Evolutionary conservation across 2,888 invertebrate genomes (phyloP).

Genomic region (Ornithoptera alexandrae): DNA sequence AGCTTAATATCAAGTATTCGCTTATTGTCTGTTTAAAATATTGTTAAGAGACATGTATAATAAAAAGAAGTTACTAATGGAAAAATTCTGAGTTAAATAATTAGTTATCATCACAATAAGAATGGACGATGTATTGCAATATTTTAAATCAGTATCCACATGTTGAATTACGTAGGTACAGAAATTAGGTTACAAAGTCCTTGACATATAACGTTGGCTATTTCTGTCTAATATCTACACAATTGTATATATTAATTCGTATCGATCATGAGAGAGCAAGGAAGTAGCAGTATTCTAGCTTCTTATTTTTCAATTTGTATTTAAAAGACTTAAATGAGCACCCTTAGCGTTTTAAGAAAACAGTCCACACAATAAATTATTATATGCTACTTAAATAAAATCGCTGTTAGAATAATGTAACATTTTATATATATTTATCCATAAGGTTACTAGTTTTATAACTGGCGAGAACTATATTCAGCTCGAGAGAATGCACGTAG

Average conservation of each 20-base stretch:
- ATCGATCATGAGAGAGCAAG: background rate
- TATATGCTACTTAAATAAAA: background rate
- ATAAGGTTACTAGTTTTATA: too few relatives aligned
- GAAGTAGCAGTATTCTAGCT: background rate
- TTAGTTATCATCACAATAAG: background rate
- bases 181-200: constrained; percentile 60
- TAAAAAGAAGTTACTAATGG: too few relatives aligned
- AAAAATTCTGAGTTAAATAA: background rate
- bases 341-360: too few relatives aligned
- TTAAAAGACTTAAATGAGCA: too few relatives aligned
- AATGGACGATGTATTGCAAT: background rate
- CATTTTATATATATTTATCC: too few relatives aligned
- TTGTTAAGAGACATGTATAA: too few relatives aligned
- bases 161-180: constrained; percentile 46
- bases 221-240: constrained; percentile 23
- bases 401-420: too few relatives aligned
- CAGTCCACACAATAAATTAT: background rate
- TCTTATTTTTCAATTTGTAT: background rate
- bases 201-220: constrained; percentile 47
- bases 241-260: constrained; percentile 13
- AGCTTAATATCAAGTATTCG: too few relatives aligned
- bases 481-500: too few relatives aligned
- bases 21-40: too few relatives aligned
- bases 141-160: constrained; percentile 36
- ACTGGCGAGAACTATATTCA: too few relatives aligned